Evolutionary conservation across 2,113 vertebrate genomes (phyloP).

Genomic region (Empidonax alnorum): DNA sequence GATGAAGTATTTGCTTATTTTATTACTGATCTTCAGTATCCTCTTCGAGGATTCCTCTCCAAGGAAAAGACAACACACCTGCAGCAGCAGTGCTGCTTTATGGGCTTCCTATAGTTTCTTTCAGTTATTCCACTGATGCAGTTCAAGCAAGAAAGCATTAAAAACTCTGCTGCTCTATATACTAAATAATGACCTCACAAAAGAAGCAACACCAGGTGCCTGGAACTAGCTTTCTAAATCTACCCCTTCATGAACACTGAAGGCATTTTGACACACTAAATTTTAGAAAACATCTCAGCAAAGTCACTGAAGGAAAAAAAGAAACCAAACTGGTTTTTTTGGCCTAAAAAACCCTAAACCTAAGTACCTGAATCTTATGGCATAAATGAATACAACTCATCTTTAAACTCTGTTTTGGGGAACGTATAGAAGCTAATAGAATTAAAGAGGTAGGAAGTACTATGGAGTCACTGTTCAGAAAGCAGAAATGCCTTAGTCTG

Average conservation of each 20-base stretch:
- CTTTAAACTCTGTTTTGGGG: neutral
- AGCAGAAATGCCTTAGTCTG: neutral
- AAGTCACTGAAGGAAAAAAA: neutral
- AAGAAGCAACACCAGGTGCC: neutral
- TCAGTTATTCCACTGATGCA: neutral
- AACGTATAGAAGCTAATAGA: neutral
- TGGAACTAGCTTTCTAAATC: neutral
- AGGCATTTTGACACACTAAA: neutral
- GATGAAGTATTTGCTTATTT: neutral
- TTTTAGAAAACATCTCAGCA: neutral
- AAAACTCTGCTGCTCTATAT: neutral
- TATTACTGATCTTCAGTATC: neutral
- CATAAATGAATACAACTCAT: neutral
- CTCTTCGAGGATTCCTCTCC: neutral
- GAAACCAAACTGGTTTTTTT: neutral
- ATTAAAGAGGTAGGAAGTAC: neutral
- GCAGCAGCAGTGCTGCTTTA: neutral
- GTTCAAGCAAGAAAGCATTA: neutral
- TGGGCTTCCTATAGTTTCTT: neutral
- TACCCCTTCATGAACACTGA: neutral
- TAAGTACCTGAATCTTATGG: neutral
- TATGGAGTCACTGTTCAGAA: neutral
- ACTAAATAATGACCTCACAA: neutral
- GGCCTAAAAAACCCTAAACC: neutral
- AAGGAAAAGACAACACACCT: neutral